Conservation (phyloP, 2,888 invertebrate species). For the Mesorhabditis belari region DNA sequence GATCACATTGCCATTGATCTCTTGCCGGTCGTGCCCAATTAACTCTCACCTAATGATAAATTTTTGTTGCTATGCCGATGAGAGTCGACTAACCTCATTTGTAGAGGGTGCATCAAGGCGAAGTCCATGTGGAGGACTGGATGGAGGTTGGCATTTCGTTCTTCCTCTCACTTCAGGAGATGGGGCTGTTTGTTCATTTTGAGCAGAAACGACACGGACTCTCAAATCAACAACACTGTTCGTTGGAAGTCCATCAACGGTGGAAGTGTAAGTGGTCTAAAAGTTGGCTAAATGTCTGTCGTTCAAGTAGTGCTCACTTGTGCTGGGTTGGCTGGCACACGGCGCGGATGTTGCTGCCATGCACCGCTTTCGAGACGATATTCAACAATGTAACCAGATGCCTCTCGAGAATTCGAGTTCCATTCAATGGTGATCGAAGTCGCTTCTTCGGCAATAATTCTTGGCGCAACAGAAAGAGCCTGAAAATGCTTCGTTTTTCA, state of each 20-base stretch:
- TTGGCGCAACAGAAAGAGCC: slow-evolving; percentile 36
- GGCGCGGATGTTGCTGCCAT: slow-evolving; percentile 44
- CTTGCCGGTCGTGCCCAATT: slow-evolving; percentile 47
- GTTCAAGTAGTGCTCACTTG: too few relatives aligned
- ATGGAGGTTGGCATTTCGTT: slow-evolving; percentile 51
- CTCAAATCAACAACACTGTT: slow-evolving; percentile 51
- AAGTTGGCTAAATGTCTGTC: too few relatives aligned
- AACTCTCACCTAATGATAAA: too few relatives aligned
- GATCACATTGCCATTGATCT: slow-evolving; percentile 52
- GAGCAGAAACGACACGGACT: slow-evolving; percentile 40
- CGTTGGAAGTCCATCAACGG: slow-evolving; percentile 46
- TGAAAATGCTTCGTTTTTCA: too few relatives aligned
- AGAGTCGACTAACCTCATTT: too few relatives aligned
- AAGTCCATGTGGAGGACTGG: slow-evolving; percentile 45
- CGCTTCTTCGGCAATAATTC: slow-evolving; percentile 48
- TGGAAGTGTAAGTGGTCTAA: slow-evolving; percentile 40
- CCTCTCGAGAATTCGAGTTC: slow-evolving; percentile 39
- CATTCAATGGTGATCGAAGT: slow-evolving; percentile 50
- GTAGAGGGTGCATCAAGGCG: slow-evolving; percentile 45
- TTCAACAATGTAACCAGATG: slow-evolving; percentile 49
- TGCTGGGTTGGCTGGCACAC: slow-evolving; percentile 42
- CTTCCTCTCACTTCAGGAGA: slow-evolving; percentile 50
- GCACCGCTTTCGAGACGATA: slow-evolving; percentile 43
- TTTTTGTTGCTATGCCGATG: too few relatives aligned
- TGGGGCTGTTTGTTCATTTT: slow-evolving; percentile 46